A percentile compares a stretch with the other conserved stretches of the same genome.
Conservation (phyloP, 2,888 invertebrate genomes). For the Ormia ochracea region DNA sequence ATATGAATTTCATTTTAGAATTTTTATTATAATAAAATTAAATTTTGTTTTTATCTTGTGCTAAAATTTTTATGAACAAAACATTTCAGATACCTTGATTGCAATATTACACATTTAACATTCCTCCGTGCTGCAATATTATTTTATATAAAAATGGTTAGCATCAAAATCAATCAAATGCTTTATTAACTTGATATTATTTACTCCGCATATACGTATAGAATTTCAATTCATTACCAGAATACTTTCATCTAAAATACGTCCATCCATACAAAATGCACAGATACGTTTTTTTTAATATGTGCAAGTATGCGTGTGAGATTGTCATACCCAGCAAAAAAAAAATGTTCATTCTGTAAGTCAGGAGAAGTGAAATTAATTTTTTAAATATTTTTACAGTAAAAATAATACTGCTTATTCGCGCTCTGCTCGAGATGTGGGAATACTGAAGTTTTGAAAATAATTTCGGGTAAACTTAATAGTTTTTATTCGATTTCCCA, state of each 20-base stretch:
- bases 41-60: neutral
- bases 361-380: neutral
- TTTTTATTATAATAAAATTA: neutral
- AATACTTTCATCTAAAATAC: neutral
- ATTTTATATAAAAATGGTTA: slow-evolving; percentile 12
- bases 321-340: neutral
- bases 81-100: neutral
- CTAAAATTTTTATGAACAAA: neutral
- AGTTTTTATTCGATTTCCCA: too few species aligned
- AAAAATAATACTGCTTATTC: neutral
- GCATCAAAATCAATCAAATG: slow-evolving; percentile 20
- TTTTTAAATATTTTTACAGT: neutral
- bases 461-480: too few species aligned
- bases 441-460: too few species aligned
- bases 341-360: neutral
- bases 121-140: neutral
- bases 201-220: neutral
- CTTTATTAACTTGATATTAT: slow-evolving; percentile 37
- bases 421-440: too few species aligned
- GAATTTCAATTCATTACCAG: slow-evolving; percentile 25
- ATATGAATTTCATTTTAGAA: too few species aligned
- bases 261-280: neutral
- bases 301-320: too few species aligned
- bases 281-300: too few species aligned
- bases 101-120: neutral